Conservation (phyloP, 2,888 invertebrate genomes). For the Ormyrus pomaceus region DNA sequence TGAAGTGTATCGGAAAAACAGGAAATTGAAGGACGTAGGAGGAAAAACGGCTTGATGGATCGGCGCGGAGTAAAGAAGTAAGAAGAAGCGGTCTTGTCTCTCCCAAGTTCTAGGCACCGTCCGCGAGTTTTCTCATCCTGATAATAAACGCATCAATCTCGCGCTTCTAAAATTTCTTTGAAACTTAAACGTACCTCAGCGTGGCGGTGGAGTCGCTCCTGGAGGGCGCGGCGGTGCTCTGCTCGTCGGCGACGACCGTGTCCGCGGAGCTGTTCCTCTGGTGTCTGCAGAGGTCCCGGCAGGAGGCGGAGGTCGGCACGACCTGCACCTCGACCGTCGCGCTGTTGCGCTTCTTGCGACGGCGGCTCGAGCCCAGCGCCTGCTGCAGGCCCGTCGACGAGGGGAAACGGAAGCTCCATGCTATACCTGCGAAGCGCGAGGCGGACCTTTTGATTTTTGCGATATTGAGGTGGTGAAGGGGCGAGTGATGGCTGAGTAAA, state of each 20-base stretch:
- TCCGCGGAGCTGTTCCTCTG: not conserved
- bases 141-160: not conserved
- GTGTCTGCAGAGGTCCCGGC: constrained; percentile 10
- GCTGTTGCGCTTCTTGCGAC: constrained; percentile 64
- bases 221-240: not conserved
- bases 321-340: constrained; percentile 29
- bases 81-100: not conserved
- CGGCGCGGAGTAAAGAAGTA: constrained; percentile 11
- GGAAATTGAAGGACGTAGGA: no score
- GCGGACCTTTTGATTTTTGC: no score
- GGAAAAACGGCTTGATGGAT: no score
- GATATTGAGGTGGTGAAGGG: no score
- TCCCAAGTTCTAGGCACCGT: no score
- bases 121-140: not conserved
- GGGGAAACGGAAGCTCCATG: constrained; percentile 71
- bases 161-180: not conserved
- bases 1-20: no score
- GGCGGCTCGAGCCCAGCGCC: constrained; percentile 66
- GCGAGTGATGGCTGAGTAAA: no score
- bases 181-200: constrained; percentile 14
- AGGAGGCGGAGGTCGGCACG: constrained; percentile 11
- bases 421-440: constrained; percentile 63
- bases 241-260: not conserved
- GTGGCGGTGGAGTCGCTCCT: constrained; percentile 36
- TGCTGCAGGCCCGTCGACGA: constrained; percentile 68